Conservation (phyloP, 2,113 vertebrate genomes). For the Rattus rattus region DNA sequence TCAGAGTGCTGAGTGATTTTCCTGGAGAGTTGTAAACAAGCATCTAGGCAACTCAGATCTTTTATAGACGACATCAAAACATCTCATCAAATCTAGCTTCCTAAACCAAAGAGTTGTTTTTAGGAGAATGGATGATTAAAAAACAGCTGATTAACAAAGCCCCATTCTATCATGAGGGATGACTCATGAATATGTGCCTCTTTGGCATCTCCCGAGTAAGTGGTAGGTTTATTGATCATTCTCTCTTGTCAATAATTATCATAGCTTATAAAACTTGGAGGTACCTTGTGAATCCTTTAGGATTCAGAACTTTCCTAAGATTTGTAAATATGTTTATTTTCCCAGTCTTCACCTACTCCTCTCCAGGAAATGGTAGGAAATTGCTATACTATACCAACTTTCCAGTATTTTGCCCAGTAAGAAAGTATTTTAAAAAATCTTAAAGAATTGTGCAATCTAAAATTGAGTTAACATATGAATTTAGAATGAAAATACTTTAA, state of each 20-base stretch:
- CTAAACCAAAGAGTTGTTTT: neutral
- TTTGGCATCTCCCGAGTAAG: neutral
- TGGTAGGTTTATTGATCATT: neutral
- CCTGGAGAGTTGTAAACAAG: neutral
- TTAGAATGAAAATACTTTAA: neutral
- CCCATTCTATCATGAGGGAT: neutral
- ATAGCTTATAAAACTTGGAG: neutral
- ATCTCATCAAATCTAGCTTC: neutral
- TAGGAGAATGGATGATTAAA: neutral
- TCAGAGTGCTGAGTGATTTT: neutral
- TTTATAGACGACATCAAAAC: neutral
- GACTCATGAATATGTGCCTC: neutral
- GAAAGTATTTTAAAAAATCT: neutral
- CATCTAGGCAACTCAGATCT: too few relatives aligned
- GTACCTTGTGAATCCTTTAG: neutral
- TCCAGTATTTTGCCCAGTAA: neutral
- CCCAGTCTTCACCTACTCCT: neutral
- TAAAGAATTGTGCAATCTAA: neutral
- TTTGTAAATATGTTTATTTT: neutral
- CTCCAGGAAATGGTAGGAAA: neutral
- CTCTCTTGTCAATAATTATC: neutral
- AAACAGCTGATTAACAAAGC: neutral
- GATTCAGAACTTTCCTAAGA: neutral
- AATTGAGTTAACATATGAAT: neutral
- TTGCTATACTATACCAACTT: neutral